Base-by-base conservation (phyloP, 64 coral and sea anemone species). In the Montipora foliosa region DNA sequence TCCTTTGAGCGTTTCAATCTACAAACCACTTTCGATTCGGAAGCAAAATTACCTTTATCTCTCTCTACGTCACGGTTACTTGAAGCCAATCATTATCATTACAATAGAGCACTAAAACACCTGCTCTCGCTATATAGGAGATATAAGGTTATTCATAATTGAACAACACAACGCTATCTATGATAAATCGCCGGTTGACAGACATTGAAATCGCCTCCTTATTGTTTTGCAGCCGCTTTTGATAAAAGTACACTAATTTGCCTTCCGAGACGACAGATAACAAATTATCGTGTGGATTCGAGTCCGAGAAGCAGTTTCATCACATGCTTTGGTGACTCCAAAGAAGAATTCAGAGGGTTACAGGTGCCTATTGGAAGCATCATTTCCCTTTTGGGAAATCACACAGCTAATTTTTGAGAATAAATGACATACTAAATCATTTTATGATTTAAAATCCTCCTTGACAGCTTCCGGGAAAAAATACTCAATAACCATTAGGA, bases 81-180 rank as follows among this genome's bases (percentile, higher is more conserved):
- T 24, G 57, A 68, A 15, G 19, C 45, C 66, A 69, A 86, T 70
- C 45, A 7, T 49, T 86, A 57, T 72, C 64, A 69, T 66, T 21
- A 72, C 50, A n/a, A 71, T 24, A 68, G 67, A 25, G 8, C 44
- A 50, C 16, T 21, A 8, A 64, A 68, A 84, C 81, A 84, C 81
- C 81, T 84, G 82, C 60, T 47, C 6, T 57, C 6, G 53, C 44
- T 9, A 19, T 12, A 71, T 19, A 17, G 82, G 66, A 71, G 82
- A 86, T 47, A 46, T 86, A 7, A 17, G 44, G 37, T 47, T 20
- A 86, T 86, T 72, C 17, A 86, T 86, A 49, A 86, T 86, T 86
- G 46, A 86, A 50, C 66, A 67, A 86, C 14, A 86, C 45, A 86
- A 86, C 82, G 82, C 82, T 71, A 86, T 86, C 82, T 86, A 86